Evolutionary conservation across 2,113 vertebrate species (phyloP), one percentile per base, ranked within the genome.

Genomic region (Xyliphius kryptos): DNA sequence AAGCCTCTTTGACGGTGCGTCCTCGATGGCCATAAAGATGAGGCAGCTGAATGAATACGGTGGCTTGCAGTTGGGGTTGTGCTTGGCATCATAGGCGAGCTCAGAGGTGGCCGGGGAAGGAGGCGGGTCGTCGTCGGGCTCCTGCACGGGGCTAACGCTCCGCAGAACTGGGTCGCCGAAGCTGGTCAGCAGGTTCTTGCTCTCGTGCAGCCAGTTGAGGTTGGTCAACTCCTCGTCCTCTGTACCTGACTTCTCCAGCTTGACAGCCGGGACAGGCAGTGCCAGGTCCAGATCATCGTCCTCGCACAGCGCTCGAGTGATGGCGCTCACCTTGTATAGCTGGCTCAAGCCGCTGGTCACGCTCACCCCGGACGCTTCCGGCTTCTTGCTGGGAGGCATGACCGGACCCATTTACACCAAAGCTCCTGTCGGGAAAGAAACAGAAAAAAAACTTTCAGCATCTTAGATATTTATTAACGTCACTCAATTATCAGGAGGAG

Each of bases 1-100:
- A 67, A 94, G 85, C 74, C 90, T 86, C 88, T 94, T 94, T 78
- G 83, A 86, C 37, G 91, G 90, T 1, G 91, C 91, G 78, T 92
- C 90, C 81, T 94, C 92, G 11, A 94, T 92, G 81, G 92, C 91
- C 90, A 94, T 93, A 87, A 93, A 94, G 82, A 94, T 94, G 85
- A 94, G 91, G 84, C 92, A 94, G 86, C 92, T 94, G 76, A 94
- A 94, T 50, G 92, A 94, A 54, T 94, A 94, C 9, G 92, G 91
- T 63, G 92, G 92, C 77, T 94, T 94, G 81, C 91, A 92, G 80
- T 92, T 92, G 65, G 91, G 90, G 83, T 91, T 92, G 82, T 92
- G 91, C 89, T 90, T 90, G 84, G 90, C 90, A 75, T 91, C 91
- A 0, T 91, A 91, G 81, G 90, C 88, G 81, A 89, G 78, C 77